phyloP scores from a whole-genome alignment of 2,797 vertebrate species.

The Falco concolor region DNA sequence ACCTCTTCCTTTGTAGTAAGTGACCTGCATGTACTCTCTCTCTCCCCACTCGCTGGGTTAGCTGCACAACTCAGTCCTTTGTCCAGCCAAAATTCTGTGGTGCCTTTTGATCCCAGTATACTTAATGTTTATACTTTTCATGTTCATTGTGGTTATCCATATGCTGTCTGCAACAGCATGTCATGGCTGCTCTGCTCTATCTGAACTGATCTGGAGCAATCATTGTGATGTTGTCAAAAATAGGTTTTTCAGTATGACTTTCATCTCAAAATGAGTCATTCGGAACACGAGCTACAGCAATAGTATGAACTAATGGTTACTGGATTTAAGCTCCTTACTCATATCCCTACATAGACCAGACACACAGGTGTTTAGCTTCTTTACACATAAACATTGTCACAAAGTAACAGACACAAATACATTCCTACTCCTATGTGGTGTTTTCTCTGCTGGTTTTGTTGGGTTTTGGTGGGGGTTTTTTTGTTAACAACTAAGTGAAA shows the following conservation, averaged over 20 bases:
- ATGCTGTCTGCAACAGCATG: background rate
- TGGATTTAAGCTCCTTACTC: background rate
- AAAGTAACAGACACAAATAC: background rate
- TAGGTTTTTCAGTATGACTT: background rate
- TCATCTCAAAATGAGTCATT: background rate
- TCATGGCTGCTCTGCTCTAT: background rate
- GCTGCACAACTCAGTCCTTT: background rate
- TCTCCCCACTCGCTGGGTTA: background rate
- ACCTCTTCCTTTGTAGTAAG: background rate
- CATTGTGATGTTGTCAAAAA: background rate
- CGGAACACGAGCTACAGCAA: background rate
- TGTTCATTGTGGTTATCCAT: fast-evolving
- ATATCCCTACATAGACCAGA: background rate
- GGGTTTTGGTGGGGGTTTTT: too few species aligned
- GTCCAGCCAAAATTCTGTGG: background rate
- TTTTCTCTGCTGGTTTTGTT: background rate
- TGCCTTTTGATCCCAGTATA: background rate
- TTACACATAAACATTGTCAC: background rate
- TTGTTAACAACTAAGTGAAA: background rate
- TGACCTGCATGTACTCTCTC: background rate
- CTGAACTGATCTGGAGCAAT: background rate
- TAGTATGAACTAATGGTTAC: background rate
- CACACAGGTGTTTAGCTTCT: background rate
- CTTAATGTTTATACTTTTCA: background rate
- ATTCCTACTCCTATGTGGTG: background rate